These are phyloP conservation scores for Aegithalos caudatus DNA, from an alignment of 2,113 vertebrate genomes.

Conservation along the genomic window DNA sequence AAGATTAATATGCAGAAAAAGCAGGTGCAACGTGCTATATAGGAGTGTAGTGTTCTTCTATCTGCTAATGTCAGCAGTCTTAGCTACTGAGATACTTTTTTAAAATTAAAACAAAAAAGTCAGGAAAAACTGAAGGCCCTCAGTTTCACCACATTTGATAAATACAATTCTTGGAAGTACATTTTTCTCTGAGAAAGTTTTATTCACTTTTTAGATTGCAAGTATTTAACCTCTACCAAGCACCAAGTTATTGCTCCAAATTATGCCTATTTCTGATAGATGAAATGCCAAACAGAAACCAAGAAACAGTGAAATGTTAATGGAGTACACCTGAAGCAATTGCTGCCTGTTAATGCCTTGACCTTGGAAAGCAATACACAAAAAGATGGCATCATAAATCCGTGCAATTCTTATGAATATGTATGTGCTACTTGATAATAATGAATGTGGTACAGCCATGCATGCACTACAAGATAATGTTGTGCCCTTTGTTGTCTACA, in stretches of 20 bases:
- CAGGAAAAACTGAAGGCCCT: neutral
- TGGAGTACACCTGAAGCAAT: constrained; percentile 80
- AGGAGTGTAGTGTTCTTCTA: neutral
- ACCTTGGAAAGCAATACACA: constrained; percentile 85
- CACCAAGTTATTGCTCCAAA: constrained; percentile 56
- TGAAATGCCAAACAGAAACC: constrained; percentile 70
- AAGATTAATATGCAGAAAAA: neutral
- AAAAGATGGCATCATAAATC: constrained; percentile 85
- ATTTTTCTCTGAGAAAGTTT: constrained; percentile 2
- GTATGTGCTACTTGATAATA: constrained; percentile 84
- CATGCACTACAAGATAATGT: constrained; percentile 86
- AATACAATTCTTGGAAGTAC: neutral
- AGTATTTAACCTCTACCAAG: constrained; percentile 53
- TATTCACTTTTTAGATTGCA: constrained; percentile 33
- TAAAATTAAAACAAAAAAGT: neutral
- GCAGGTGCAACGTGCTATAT: neutral
- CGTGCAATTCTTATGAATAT: constrained; percentile 86
- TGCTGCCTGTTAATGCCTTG: constrained; percentile 77
- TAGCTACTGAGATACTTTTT: neutral
- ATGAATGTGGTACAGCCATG: constrained; percentile 84
- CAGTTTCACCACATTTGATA: neutral
- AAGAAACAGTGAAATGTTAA: constrained; percentile 75
- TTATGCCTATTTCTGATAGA: constrained; percentile 57
- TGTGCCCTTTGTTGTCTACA: constrained; percentile 83
- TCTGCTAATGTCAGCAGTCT: neutral